These are phyloP conservation scores for Malurus leucopterus DNA, from an alignment of 2,797 vertebrate genomes.

Conservation along the genomic window DNA sequence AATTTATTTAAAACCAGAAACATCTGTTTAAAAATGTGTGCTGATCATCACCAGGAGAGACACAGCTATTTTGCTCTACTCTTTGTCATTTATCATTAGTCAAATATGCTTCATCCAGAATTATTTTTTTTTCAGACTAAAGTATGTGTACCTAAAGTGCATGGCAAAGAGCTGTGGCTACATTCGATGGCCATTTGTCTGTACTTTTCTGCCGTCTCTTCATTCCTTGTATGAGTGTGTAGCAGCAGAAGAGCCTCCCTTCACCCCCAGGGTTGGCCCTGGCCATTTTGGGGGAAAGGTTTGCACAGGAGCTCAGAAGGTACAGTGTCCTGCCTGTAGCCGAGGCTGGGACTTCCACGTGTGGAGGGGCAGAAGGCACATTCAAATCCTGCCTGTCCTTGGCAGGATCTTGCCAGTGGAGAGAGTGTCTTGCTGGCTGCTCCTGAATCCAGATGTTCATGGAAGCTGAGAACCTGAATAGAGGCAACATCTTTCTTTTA, in stretches of 20 bases:
- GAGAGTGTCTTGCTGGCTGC: neutral
- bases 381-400: neutral
- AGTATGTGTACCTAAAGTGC: neutral
- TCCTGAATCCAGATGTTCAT: neutral
- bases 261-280: neutral
- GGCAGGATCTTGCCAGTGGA: neutral
- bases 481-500: neutral
- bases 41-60: constrained; percentile 42
- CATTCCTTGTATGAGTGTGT: rapidly evolving
- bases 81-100: constrained; percentile 49
- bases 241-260: neutral
- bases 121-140: neutral
- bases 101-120: constrained; percentile 1
- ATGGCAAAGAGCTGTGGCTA: neutral
- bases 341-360: neutral
- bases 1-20: constrained; percentile 53
- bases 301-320: neutral
- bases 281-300: neutral
- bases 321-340: neutral
- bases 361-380: neutral
- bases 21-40: constrained; percentile 55
- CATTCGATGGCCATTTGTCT: neutral
- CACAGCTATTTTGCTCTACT: constrained; percentile 43
- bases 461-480: neutral
- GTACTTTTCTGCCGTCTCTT: neutral